Evolutionary conservation across 1,140 invertebrate species (phyloP), one percentile per base, ranked within the genome.

Genomic region (Achroia grisella): DNA sequence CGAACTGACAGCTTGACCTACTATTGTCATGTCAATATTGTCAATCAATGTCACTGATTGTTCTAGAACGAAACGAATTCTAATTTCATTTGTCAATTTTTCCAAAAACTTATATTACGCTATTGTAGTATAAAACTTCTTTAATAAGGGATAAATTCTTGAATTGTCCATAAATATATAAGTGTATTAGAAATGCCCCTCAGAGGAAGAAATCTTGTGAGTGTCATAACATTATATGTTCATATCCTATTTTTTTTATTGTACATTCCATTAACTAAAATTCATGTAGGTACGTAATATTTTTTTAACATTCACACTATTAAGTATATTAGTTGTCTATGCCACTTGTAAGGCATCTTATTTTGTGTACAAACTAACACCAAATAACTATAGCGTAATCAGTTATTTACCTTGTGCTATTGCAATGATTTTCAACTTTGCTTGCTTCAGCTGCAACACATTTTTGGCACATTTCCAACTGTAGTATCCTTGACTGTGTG

Each of bases 131-230:
- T 28, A 11, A 11, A n/a, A n/a, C n/a, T n/a, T n/a, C n/a, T n/a
- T n/a, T n/a, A n/a, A n/a, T n/a, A n/a, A n/a, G n/a, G n/a, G n/a
- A n/a, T n/a, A n/a, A n/a, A n/a, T n/a, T n/a, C n/a, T n/a, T n/a
- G n/a, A n/a, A n/a, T n/a, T n/a, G n/a, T n/a, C n/a, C n/a, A n/a
- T n/a, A n/a, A n/a, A n/a, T n/a, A n/a, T n/a, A n/a, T n/a, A n/a
- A n/a, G n/a, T n/a, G n/a, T n/a, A n/a, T n/a, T n/a, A 23, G 74
- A 84, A 67, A 84, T 84, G 80, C 76, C 80, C 57, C 60, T 84
- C 44, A 69, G 74, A 69, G 72, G 77, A 68, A 67, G 53, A 62
- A 73, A 60, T 76, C 78, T 81, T 54, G 80, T 81, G 68, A 81
- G 77, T 84, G 17, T 23, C 17, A 3, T 23, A 23, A 23, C 17